These are phyloP conservation scores for Helleia helle DNA, from an alignment of 2,888 invertebrate genomes.

Conservation along the genomic window DNA sequence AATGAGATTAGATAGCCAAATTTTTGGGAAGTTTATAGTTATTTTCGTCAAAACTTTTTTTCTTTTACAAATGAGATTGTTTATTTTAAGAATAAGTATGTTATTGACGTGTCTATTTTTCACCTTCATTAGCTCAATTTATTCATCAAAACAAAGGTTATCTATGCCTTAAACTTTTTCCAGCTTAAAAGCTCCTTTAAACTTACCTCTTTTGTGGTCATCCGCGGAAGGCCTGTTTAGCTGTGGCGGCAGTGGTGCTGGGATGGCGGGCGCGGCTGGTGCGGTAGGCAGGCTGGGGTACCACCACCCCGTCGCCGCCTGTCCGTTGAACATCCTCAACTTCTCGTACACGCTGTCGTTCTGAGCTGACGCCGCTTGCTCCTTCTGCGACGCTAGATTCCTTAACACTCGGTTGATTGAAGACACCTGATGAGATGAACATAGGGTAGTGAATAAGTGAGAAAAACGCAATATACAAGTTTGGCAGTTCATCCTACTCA, in stretches of 20 bases:
- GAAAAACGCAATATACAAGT: too few species aligned
- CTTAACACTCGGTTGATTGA: constrained; percentile 98
- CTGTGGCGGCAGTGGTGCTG: constrained; percentile 77
- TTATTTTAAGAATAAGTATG: too few species aligned
- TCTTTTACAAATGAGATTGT: too few species aligned
- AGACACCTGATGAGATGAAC: constrained; percentile 82
- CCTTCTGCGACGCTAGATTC: constrained; percentile 97
- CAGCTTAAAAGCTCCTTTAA: too few species aligned
- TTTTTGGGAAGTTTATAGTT: too few species aligned
- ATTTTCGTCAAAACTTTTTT: too few species aligned
- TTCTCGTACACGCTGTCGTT: constrained; percentile 96
- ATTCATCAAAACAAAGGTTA: too few species aligned
- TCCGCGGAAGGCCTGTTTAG: constrained; percentile 77
- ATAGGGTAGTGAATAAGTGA: neutral
- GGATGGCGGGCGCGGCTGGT: constrained; percentile 82
- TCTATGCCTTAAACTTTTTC: too few species aligned
- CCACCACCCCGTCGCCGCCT: constrained; percentile 89
- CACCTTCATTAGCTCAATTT: too few species aligned
- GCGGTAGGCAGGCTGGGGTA: constrained; percentile 86
- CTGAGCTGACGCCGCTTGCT: constrained; percentile 85
- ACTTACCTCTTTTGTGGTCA: constrained; percentile 82
- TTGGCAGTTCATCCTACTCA: too few species aligned
- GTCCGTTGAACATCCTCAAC: constrained; percentile 95
- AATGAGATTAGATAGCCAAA: too few species aligned
- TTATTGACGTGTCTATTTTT: too few species aligned